These are phyloP conservation scores for Steinernema carpocapsae DNA, from an alignment of 2,888 invertebrate species.

Conservation along the genomic window DNA sequence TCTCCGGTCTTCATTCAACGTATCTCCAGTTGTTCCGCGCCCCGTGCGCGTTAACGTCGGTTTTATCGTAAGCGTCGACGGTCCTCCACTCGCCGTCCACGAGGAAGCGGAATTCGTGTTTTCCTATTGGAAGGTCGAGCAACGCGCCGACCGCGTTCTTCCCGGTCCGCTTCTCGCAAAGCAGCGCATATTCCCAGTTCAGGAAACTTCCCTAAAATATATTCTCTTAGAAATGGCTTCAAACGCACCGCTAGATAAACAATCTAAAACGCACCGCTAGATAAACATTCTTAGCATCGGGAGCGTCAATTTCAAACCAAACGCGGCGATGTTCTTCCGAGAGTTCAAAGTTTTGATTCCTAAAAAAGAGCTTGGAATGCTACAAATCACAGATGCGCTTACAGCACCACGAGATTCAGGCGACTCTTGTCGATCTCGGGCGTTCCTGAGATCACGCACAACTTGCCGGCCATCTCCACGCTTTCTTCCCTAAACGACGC, in stretches of 20 bases:
- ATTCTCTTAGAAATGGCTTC: too few relatives aligned
- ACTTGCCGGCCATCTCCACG: conserved; percentile 31
- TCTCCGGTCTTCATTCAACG: conserved; percentile 44
- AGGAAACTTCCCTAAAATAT: conserved; percentile 62
- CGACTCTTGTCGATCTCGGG: conserved; percentile 20
- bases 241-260: not conserved
- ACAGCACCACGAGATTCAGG: conserved; percentile 12
- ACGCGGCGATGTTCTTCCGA: conserved; percentile 39
- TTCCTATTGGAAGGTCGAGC: conserved; percentile 58
- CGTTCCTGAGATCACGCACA: conserved; percentile 30
- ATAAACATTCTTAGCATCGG: conserved; percentile 52
- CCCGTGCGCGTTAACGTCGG: conserved; percentile 51
- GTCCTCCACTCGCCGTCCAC: conserved; percentile 59
- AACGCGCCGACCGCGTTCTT: conserved; percentile 53
- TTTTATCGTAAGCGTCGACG: conserved; percentile 48
- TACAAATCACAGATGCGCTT: not conserved
- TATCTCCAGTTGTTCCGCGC: conserved; percentile 52
- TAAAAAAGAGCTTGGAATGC: not conserved
- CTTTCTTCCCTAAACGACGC: conserved; percentile 6
- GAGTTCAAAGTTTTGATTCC: conserved; percentile 5
- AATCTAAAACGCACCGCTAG: conserved; percentile 46
- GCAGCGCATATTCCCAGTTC: conserved; percentile 63
- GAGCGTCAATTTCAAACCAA: conserved; percentile 51
- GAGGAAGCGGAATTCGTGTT: conserved; percentile 63
- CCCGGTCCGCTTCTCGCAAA: conserved; percentile 49